Conservation (phyloP, 2,113 vertebrate genomes). For the Mesitornis unicolor region DNA sequence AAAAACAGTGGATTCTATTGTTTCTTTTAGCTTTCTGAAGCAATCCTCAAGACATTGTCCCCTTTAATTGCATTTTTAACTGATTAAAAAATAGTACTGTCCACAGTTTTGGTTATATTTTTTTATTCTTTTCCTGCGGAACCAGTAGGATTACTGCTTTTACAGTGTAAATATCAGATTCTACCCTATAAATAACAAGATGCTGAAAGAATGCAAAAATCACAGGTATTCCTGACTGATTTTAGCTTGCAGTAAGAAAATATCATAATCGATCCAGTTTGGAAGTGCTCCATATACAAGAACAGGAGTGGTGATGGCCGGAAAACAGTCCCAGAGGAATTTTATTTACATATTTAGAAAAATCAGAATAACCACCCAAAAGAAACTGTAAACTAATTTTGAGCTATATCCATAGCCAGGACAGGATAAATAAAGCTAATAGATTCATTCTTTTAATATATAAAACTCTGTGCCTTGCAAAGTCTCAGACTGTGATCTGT, state of each 20-base stretch:
- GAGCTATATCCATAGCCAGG: background rate
- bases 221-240: slow-evolving; percentile 2
- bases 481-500: background rate
- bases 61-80: background rate
- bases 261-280: background rate
- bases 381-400: background rate
- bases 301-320: background rate
- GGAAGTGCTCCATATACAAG: background rate
- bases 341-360: background rate
- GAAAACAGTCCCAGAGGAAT: background rate
- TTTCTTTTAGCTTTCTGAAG: background rate
- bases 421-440: background rate
- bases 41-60: background rate
- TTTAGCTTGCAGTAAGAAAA: background rate
- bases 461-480: background rate
- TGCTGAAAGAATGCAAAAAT: background rate
- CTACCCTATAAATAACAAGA: background rate
- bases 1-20: background rate
- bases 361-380: background rate
- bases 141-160: background rate
- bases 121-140: background rate
- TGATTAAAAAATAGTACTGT: background rate
- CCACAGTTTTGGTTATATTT: background rate
- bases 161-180: background rate
- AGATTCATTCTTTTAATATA: background rate